phyloP scores from a whole-genome alignment of 1,140 invertebrate genomes.

The Andricus grossulariae region DNA sequence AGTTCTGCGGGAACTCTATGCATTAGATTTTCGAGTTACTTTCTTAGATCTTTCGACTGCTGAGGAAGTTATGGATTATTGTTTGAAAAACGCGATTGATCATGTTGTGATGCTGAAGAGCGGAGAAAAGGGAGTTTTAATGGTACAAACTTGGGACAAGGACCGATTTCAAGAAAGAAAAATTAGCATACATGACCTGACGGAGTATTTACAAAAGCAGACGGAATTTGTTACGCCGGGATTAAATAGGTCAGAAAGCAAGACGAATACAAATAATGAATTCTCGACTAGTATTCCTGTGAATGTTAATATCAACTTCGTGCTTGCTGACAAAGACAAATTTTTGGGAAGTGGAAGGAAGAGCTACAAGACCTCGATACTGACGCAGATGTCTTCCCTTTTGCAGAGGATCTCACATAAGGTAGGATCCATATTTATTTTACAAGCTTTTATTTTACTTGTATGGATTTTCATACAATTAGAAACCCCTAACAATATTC shows the following conservation, averaged over 20 bases:
- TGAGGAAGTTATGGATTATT: conserved; percentile 83
- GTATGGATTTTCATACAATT: too few species aligned
- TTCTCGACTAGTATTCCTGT: conserved; percentile 56
- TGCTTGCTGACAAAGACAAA: conserved; percentile 76
- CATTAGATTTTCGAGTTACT: conserved; percentile 76
- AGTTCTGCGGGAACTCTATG: conserved; percentile 79
- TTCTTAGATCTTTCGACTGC: conserved; percentile 76
- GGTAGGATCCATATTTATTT: conserved; percentile 71
- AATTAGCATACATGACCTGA: conserved; percentile 76
- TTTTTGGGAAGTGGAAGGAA: conserved; percentile 74
- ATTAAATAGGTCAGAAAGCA: conserved; percentile 68
- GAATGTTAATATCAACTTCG: conserved; percentile 72
- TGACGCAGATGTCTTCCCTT: conserved; percentile 76
- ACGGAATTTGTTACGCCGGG: conserved; percentile 57
- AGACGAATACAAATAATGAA: conserved; percentile 60
- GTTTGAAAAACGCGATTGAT: conserved; percentile 79
- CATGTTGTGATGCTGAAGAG: conserved; percentile 83
- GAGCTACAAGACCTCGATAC: conserved; percentile 74
- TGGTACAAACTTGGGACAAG: conserved; percentile 79
- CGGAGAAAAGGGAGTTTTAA: conserved; percentile 78
- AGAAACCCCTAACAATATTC: too few species aligned
- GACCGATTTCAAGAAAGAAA: conserved; percentile 82
- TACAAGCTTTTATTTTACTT: too few species aligned
- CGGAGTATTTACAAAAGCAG: conserved; percentile 78
- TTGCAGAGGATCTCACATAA: conserved; percentile 78